These are phyloP conservation scores for Drosophila antonietae DNA, from an alignment of 2,888 invertebrate genomes.

Conservation along the genomic window DNA sequence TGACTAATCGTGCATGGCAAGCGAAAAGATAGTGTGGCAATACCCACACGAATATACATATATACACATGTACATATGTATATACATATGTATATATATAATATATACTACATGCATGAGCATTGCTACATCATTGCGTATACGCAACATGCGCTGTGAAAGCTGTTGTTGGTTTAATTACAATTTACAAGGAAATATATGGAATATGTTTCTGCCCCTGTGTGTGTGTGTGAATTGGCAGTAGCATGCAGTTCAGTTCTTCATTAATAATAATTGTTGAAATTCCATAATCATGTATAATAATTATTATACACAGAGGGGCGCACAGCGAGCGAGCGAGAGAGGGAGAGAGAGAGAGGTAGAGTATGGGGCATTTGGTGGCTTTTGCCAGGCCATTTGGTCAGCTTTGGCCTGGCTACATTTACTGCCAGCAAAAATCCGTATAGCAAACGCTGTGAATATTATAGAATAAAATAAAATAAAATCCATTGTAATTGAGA, in stretches of 20 bases:
- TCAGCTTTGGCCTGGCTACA: conserved; percentile 20
- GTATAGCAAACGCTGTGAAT: conserved; percentile 37
- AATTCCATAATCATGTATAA: conserved; percentile 52
- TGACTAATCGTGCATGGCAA: conserved; percentile 37
- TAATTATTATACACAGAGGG: conserved; percentile 17
- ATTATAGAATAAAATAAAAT: conserved; percentile 30
- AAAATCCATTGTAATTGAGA: conserved; percentile 3
- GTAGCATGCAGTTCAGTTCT: conserved; percentile 32
- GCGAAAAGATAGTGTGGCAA: conserved; percentile 17
- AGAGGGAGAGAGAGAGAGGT: no score
- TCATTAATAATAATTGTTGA: conserved; percentile 61
- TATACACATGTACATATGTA: background rate
- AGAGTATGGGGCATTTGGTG: background rate
- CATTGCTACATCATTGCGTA: conserved; percentile 12
- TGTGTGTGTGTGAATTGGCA: conserved; percentile 20
- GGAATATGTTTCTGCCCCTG: background rate
- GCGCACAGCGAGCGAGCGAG: background rate
- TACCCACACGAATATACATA: background rate
- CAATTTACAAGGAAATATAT: conserved; percentile 40
- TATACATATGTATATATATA: background rate
- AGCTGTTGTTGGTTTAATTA: conserved; percentile 38
- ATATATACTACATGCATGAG: background rate
- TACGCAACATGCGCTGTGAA: conserved; percentile 33
- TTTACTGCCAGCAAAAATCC: conserved; percentile 19
- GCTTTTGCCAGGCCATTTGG: conserved; percentile 31